Conservation (phyloP, 2,888 invertebrate genomes). For the Cephus spinipes region DNA sequence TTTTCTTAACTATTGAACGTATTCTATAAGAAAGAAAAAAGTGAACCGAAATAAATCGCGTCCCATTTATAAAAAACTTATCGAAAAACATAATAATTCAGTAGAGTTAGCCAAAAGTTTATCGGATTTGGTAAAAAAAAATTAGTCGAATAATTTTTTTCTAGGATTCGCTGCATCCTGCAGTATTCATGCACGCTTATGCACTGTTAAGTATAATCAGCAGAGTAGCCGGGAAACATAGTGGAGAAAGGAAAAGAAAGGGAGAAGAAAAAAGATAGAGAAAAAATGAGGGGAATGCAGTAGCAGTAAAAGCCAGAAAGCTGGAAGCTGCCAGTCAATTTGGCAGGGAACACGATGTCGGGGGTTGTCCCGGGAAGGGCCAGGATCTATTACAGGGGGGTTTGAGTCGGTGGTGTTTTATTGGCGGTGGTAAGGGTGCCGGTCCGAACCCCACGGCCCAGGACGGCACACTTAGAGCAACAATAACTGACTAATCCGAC, state of each 20-base stretch:
- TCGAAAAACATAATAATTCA: not conserved
- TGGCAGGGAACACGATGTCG: constrained; percentile 4
- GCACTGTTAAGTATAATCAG: not conserved
- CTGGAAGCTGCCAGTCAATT: constrained; percentile 7
- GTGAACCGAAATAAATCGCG: not conserved
- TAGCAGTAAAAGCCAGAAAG: not conserved
- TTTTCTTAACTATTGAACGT: not conserved
- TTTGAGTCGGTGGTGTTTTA: not conserved
- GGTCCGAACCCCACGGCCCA: not conserved
- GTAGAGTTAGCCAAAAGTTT: not conserved
- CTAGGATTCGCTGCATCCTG: not conserved
- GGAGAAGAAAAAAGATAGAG: too few relatives aligned
- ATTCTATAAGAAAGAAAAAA: not conserved
- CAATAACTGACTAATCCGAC: constrained; percentile 60
- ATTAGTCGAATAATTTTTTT: not conserved
- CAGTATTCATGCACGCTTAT: not conserved
- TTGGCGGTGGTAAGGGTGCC: constrained; percentile 22
- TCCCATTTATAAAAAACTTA: too few relatives aligned
- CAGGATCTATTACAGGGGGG: constrained; percentile 11
- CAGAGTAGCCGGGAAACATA: not conserved
- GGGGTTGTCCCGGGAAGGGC: constrained; percentile 3
- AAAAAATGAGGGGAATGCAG: constrained; percentile 7
- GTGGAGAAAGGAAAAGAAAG: not conserved
- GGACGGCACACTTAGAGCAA: constrained; percentile 48
- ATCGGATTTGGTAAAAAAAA: not conserved